Conservation (phyloP, 2,888 invertebrate species). For the Cinara cedri region DNA sequence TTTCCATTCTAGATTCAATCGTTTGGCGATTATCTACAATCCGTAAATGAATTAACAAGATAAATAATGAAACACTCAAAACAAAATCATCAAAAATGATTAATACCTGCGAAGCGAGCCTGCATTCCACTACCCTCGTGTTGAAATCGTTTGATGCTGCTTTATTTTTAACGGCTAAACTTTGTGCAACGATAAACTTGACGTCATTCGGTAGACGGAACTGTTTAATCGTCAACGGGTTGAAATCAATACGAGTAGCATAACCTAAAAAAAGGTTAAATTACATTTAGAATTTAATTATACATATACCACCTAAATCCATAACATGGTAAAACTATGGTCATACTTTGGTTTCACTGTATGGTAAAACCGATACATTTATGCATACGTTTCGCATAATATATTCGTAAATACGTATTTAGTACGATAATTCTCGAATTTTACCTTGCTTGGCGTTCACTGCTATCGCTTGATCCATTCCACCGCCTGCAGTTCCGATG, state of each 20-base stretch:
- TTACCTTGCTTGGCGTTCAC: constrained; percentile 81
- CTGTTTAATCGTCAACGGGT: constrained; percentile 79
- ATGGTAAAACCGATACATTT: neutral
- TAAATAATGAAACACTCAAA: neutral
- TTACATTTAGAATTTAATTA: too few species aligned
- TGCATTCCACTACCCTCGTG: constrained; percentile 91
- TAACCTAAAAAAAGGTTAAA: constrained; percentile 66
- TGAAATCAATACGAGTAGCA: constrained; percentile 92
- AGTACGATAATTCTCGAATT: neutral
- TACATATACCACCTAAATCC: too few species aligned
- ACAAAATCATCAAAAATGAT: neutral
- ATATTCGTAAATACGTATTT: neutral
- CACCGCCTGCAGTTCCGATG: constrained; percentile 97
- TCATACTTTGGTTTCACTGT: neutral
- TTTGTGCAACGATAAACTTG: constrained; percentile 92
- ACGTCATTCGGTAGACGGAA: constrained; percentile 82
- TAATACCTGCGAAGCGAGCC: constrained; percentile 81
- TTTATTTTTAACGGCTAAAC: constrained; percentile 87
- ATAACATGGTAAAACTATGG: too few species aligned
- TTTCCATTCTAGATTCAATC: constrained; percentile 69
- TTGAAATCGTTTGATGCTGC: constrained; percentile 92
- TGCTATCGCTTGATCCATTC: constrained; percentile 99
- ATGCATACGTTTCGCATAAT: neutral
- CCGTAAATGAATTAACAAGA: neutral
- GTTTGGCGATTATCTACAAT: constrained; percentile 72